phyloP scores from a whole-genome alignment of 2,888 invertebrate genomes.

The Tortricodes alternella region DNA sequence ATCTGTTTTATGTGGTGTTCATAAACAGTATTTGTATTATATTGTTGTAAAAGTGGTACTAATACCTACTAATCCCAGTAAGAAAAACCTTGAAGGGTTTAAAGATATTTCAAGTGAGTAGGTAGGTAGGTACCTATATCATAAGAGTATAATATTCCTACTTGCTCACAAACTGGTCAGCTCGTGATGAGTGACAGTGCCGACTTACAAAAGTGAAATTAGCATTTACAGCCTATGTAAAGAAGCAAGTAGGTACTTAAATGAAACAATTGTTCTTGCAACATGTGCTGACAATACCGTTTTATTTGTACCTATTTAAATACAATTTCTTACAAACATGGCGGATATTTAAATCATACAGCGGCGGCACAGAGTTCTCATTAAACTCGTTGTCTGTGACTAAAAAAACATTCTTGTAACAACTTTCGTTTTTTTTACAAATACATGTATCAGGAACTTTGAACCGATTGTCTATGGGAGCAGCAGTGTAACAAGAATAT shows the following conservation, averaged over 20 bases:
- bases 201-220: conserved; percentile 15
- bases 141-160: background rate
- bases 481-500: conserved; percentile 57
- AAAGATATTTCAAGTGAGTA: background rate
- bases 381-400: conserved; percentile 54
- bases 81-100: conserved; percentile 12
- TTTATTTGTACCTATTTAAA: conserved; percentile 45
- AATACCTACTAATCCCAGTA: too few species aligned
- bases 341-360: conserved; percentile 86
- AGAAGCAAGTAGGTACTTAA: conserved; percentile 13
- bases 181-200: conserved; percentile 4
- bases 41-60: too few species aligned
- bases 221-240: conserved; percentile 12
- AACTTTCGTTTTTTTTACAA: conserved; percentile 72
- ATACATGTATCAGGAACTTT: conserved; percentile 59
- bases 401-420: conserved; percentile 68
- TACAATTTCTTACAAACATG: conserved; percentile 84
- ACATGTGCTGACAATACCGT: background rate
- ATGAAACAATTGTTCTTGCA: conserved; percentile 21
- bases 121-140: too few species aligned
- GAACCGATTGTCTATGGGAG: conserved; percentile 39
- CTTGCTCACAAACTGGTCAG: background rate
- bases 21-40: too few species aligned
- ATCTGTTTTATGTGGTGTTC: too few species aligned
- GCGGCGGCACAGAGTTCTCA: conserved; percentile 80